Base-by-base conservation (phyloP, 2,888 invertebrate genomes). In the Pandemis heparana region DNA sequence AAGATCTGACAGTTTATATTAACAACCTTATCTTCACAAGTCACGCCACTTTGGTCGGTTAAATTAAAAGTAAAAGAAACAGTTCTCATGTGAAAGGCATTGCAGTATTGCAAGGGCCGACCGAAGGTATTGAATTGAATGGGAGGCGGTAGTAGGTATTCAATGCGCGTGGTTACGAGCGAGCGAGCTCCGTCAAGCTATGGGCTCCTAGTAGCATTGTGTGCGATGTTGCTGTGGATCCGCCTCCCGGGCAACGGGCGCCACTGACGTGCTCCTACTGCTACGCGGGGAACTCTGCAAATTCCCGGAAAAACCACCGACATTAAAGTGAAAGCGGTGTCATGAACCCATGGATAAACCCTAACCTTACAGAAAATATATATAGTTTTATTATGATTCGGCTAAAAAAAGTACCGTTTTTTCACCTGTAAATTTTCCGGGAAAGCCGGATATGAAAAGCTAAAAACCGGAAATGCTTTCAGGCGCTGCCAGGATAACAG, bases 401-500 rank as follows among this genome's bases (percentile, higher is more conserved):
- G 46, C 6, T 14, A 18, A 53, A 53, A 53, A 53, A 53, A 18
- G 12, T 2, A 12, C 12, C 8, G 8, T n/a, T 63, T 46, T 65
- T 38, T 38, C 41, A 65, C 48, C 69, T 60, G 69, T 62, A 74
- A 48, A 65, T 43, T 68, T 72, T 73, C 76, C 76, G 73, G 77
- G 65, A 67, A 78, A 72, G 51, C 81, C 81, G 81, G 80, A 81
- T 77, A 76, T 76, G 75, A 72, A 75, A 76, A 77, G 75, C 77
- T 78, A 74, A 77, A 82, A 82, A 86, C 89, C 88, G 89, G 89
- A 89, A 88, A 83, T 83, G 76, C 78, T 78, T 88, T 83, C 86
- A 85, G 83, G 46, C 67, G 64, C 14, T 76, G 82, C 85, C 75
- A 87, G 89, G 89, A 76, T 71, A 78, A 61, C 89, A 89, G 86